These are phyloP conservation scores for Tenebrosternarchus preto DNA, from an alignment of 2,113 vertebrate genomes.

Conservation along the genomic window DNA sequence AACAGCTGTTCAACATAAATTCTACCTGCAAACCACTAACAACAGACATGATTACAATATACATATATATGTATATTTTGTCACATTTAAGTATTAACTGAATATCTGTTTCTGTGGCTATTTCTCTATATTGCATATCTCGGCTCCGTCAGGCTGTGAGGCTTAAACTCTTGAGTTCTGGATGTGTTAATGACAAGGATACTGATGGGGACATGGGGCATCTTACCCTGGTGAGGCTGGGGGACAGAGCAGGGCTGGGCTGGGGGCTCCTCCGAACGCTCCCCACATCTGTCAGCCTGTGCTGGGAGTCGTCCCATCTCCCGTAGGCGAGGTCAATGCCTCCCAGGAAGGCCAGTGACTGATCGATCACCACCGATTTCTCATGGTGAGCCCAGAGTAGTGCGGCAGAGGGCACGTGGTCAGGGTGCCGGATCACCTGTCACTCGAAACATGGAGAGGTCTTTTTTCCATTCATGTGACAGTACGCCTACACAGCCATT, in stretches of 20 bases:
- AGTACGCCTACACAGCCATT: not conserved
- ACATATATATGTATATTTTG: no score
- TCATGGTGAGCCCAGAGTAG: conserved; percentile 81
- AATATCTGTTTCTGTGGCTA: no score
- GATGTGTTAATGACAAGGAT: not conserved
- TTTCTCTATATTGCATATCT: no score
- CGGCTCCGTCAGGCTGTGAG: no score
- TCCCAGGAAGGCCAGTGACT: conserved; percentile 73
- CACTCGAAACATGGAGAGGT: conserved; percentile 21
- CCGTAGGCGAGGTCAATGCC: conserved; percentile 78
- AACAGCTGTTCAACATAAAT: no score
- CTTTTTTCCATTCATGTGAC: not conserved
- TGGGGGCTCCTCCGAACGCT: conserved; percentile 50
- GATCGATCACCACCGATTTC: conserved; percentile 78
- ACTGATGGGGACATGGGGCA: not conserved
- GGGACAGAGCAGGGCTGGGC: conserved; percentile 49
- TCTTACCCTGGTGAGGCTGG: conserved; percentile 42
- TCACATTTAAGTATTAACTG: no score
- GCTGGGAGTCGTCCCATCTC: conserved; percentile 76
- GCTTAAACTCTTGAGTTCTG: no score
- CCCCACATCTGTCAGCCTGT: conserved; percentile 71
- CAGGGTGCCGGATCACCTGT: conserved; percentile 79
- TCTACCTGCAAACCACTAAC: no score
- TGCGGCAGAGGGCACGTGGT: conserved; percentile 69
- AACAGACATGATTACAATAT: no score